Evolutionary conservation across 2,888 invertebrate species (phyloP).

Genomic region (Oligia strigilis): DNA sequence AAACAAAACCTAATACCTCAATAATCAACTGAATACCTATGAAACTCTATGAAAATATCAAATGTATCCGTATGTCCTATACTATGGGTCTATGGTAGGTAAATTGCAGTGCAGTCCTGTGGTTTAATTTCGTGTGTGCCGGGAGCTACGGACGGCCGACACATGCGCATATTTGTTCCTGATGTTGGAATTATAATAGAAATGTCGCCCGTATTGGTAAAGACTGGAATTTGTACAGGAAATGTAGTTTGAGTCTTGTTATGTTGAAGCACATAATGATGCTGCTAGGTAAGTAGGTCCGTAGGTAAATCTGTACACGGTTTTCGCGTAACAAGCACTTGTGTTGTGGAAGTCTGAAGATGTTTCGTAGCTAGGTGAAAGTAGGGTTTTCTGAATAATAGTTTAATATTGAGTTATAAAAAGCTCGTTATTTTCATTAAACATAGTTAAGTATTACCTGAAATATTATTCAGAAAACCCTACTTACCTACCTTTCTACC

Average conservation of each 20-base stretch:
- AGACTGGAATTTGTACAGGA: slow-evolving; percentile 29
- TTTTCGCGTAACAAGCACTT: slow-evolving; percentile 22
- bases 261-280: slow-evolving; percentile 11
- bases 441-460: too few relatives aligned
- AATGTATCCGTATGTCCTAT: slow-evolving; percentile 35
- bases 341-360: not conserved
- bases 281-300: not conserved
- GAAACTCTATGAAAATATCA: slow-evolving; percentile 51
- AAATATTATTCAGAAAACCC: too few relatives aligned
- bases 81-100: slow-evolving; percentile 40
- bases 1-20: not conserved
- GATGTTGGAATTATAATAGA: slow-evolving; percentile 61
- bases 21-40: not conserved
- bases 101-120: slow-evolving; percentile 68
- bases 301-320: not conserved
- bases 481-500: too few relatives aligned
- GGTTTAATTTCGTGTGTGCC: slow-evolving; percentile 70
- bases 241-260: slow-evolving; percentile 32
- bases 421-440: not conserved
- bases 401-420: not conserved
- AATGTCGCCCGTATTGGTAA: slow-evolving; percentile 48
- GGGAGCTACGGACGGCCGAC: slow-evolving; percentile 62
- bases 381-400: not conserved
- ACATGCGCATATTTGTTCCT: slow-evolving; percentile 58
- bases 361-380: not conserved